Base-by-base conservation (phyloP, 1,140 invertebrate species). In the Bombyx mori region DNA sequence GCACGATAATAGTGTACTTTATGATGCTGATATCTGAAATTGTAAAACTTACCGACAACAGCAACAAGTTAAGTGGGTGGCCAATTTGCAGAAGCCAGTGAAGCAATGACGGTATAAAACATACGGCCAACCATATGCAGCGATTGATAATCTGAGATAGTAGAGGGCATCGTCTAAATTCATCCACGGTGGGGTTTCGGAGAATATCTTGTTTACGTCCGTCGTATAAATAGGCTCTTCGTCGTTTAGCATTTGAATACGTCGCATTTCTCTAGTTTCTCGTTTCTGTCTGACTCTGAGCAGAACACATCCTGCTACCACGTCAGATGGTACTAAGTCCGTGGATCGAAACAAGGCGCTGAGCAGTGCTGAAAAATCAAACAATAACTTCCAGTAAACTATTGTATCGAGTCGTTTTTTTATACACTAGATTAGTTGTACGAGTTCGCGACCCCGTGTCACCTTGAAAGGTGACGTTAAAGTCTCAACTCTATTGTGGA, bases 51-150 rank as follows among this genome's bases (percentile, higher is more conserved):
- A 94, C 93, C 92, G 89, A 68, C 94, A 95, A 56, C 92, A 90
- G 76, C 94, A 95, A 72, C 93, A 95, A 6, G 91, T 92, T 64
- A 94, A 88, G 63, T 93, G 90, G 7, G 89, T 84, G 57, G 93
- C 88, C 46, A 97, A 79, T 69, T 92, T 91, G 84, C 93, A 96
- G 53, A 94, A 89, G 5, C 94, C 94, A 7, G 92, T 93, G 60
- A 91, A 92, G 55, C 90, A 90, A 72, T 96, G 91, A 35, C 91
- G 88, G 74, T 94, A 95, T 66, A 97, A 83, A 63, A 94, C 95
- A 67, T 94, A 94, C n/a, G 95, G 93, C 95, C 96, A 98, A 1
- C 96, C 95, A 79, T 97, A 98, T n/a, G 92, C 92, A 1, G 94
- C 93, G 68, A 94, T 91, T 0, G 95, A 94, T 66, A 95, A 90